These are phyloP conservation scores for Romanogobio albipinnatus DNA, from an alignment of 2,113 vertebrate species.

Conservation along the genomic window DNA sequence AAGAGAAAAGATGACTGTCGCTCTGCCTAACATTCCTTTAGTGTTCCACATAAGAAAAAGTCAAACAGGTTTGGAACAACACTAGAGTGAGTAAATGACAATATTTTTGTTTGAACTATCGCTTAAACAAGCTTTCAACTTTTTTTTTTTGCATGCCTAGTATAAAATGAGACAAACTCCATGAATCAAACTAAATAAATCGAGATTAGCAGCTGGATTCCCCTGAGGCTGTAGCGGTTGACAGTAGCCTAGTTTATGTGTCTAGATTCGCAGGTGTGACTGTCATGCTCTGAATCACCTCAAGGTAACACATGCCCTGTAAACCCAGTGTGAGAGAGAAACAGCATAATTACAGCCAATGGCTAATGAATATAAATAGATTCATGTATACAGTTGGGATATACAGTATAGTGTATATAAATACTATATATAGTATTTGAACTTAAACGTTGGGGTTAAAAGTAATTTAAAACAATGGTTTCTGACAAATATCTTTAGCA, in stretches of 20 bases:
- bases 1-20: background rate
- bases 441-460: background rate
- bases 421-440: background rate
- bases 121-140: background rate
- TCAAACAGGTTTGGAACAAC: background rate
- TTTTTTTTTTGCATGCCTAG: background rate
- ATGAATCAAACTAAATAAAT: background rate
- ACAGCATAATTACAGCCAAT: background rate
- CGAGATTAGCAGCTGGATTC: background rate
- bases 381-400: background rate
- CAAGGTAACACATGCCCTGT: background rate
- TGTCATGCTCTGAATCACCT: conserved; percentile 11
- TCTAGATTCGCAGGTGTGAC: conserved; percentile 20
- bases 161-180: background rate
- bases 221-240: background rate
- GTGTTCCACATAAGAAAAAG: background rate
- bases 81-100: background rate
- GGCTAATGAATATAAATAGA: background rate
- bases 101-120: background rate
- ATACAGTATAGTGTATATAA: background rate
- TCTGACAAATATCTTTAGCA: too few relatives aligned
- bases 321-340: conserved; percentile 2
- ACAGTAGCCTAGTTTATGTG: background rate
- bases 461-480: background rate
- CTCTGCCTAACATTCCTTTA: background rate